These are phyloP conservation scores for Drosophila trapezifrons DNA, from an alignment of 1,140 invertebrate genomes.

Conservation along the genomic window DNA sequence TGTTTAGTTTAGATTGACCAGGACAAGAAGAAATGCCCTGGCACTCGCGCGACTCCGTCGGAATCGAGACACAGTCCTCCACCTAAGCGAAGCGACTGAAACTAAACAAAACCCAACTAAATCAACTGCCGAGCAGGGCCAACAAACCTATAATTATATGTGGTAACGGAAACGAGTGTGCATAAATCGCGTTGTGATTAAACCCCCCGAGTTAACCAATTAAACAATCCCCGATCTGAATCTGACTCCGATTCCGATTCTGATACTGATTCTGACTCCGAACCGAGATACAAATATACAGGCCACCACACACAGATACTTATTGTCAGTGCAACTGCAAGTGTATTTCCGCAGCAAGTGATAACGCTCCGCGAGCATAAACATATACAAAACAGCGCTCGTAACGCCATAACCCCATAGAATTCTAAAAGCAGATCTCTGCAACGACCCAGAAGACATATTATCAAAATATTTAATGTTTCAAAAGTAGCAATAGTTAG, in stretches of 20 bases:
- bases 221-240: slow-evolving; percentile 23
- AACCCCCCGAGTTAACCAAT: slow-evolving; percentile 16
- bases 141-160: slow-evolving; percentile 18
- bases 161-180: slow-evolving; percentile 44
- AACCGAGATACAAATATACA: slow-evolving; percentile 8
- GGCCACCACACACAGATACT: slow-evolving; percentile 12
- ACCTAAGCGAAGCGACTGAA: not conserved
- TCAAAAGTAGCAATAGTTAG: slow-evolving; percentile 35
- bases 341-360: slow-evolving; percentile 29
- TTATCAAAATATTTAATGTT: slow-evolving; percentile 55
- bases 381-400: slow-evolving; percentile 1
- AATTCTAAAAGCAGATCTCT: slow-evolving; percentile 29
- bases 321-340: slow-evolving; percentile 33
- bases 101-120: slow-evolving; percentile 4
- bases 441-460: slow-evolving; percentile 23
- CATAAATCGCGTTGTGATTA: slow-evolving; percentile 46
- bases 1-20: slow-evolving; percentile 67
- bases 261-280: slow-evolving; percentile 1
- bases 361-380: slow-evolving; percentile 19
- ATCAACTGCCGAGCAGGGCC: slow-evolving; percentile 31
- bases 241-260: slow-evolving; percentile 1
- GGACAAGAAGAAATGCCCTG: slow-evolving; percentile 68
- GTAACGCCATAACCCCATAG: not conserved
- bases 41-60: slow-evolving; percentile 58
- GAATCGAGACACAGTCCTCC: slow-evolving; percentile 44